Conservation (phyloP, 2,888 invertebrate species). For the Tipula lateralis region DNA sequence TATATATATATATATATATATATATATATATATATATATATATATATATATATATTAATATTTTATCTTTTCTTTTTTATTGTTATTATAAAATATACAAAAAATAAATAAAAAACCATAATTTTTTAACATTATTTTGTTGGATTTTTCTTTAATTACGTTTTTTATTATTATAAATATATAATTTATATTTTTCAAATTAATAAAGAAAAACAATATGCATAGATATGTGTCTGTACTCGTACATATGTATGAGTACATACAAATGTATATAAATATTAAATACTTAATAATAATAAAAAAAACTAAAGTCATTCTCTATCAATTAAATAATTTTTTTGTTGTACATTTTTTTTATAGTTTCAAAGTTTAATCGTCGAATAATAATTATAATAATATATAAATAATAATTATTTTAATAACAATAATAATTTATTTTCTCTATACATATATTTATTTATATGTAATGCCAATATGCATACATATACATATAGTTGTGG, state of each 20-base stretch:
- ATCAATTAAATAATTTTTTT: background rate
- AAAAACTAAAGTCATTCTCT: conserved; percentile 9
- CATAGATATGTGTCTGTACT: background rate
- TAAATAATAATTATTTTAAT: conserved; percentile 15
- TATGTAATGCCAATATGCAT: background rate
- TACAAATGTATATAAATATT: background rate
- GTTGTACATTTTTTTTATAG: background rate
- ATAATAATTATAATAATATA: background rate
- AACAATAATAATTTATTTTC: background rate
- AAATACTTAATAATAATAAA: background rate
- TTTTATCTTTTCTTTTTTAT: background rate
- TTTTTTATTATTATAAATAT: background rate
- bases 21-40: no score
- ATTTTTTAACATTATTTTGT: background rate
- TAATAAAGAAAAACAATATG: background rate
- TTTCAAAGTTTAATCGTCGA: background rate
- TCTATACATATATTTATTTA: background rate
- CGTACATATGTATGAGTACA: background rate
- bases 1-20: no score
- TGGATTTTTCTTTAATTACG: background rate
- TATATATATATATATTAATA: no score
- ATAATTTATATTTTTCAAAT: background rate
- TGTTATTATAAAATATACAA: background rate
- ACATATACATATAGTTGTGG: no score
- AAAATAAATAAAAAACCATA: background rate